These are phyloP conservation scores for Labrus mixtus DNA, from an alignment of 2,113 vertebrate genomes.

Conservation along the genomic window DNA sequence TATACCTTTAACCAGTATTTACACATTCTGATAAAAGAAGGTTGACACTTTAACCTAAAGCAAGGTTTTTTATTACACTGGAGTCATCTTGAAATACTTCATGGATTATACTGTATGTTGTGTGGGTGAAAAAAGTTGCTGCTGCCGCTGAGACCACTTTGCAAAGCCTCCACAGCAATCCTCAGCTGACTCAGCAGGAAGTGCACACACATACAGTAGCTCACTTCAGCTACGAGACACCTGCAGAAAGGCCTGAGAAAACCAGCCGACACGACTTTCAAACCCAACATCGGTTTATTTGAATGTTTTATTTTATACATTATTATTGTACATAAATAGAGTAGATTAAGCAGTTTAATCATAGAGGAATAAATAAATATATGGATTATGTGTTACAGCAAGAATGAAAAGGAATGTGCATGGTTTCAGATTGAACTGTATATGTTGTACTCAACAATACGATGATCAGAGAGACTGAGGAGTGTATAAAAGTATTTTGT, in stretches of 20 bases:
- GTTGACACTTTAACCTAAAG: background rate
- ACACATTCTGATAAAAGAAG: too few relatives aligned
- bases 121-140: constrained; percentile 18
- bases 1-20: too few relatives aligned
- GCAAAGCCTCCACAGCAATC: background rate
- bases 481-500: background rate
- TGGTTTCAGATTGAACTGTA: background rate
- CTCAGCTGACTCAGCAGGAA: constrained; percentile 24
- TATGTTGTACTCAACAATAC: background rate
- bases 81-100: background rate
- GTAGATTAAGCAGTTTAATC: background rate
- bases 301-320: background rate
- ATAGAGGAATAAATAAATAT: constrained; percentile 50
- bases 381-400: constrained; percentile 12
- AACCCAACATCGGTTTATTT: constrained; percentile 39
- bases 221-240: background rate
- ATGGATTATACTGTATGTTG: background rate
- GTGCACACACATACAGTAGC: background rate
- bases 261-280: background rate
- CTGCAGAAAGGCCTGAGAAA: background rate
- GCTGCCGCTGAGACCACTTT: constrained; percentile 45
- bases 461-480: background rate
- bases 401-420: background rate
- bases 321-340: constrained; percentile 17
- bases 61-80: background rate